These are phyloP conservation scores for Chloebia gouldiae DNA, from an alignment of 2,113 vertebrate genomes.

Conservation along the genomic window DNA sequence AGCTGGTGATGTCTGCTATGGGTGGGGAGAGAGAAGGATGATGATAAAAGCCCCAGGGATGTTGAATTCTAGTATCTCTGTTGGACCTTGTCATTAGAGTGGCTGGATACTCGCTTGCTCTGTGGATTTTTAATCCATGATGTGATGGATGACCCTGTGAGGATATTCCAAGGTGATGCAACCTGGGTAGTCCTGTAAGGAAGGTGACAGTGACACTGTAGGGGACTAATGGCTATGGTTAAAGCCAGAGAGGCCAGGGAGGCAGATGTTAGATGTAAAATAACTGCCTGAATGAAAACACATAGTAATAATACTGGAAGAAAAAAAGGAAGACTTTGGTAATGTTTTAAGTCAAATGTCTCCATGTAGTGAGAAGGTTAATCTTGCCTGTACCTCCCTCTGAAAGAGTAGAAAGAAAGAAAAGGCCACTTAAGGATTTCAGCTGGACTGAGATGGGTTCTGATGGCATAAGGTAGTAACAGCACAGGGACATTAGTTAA, in stretches of 20 bases:
- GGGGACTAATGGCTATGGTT: background rate
- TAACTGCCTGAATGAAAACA: background rate
- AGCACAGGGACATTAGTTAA: background rate
- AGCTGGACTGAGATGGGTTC: background rate
- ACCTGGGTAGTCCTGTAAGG: background rate
- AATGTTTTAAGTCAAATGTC: background rate
- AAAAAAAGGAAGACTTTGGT: background rate
- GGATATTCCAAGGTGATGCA: background rate
- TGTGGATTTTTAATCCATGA: background rate
- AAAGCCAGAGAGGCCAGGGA: background rate
- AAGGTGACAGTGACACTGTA: background rate
- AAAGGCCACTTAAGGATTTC: background rate
- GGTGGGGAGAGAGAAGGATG: background rate
- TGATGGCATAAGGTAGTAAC: background rate
- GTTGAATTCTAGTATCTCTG: background rate
- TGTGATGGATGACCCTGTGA: background rate
- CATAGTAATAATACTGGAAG: background rate
- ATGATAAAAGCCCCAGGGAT: background rate
- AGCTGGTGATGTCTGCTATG: background rate
- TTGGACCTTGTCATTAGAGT: background rate
- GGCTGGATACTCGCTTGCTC: background rate
- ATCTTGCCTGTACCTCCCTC: background rate
- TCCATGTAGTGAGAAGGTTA: background rate
- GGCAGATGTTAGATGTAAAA: background rate
- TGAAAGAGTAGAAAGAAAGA: background rate